phyloP scores from a whole-genome alignment of 2,113 vertebrate genomes.

The Cranoglanis bouderius region DNA sequence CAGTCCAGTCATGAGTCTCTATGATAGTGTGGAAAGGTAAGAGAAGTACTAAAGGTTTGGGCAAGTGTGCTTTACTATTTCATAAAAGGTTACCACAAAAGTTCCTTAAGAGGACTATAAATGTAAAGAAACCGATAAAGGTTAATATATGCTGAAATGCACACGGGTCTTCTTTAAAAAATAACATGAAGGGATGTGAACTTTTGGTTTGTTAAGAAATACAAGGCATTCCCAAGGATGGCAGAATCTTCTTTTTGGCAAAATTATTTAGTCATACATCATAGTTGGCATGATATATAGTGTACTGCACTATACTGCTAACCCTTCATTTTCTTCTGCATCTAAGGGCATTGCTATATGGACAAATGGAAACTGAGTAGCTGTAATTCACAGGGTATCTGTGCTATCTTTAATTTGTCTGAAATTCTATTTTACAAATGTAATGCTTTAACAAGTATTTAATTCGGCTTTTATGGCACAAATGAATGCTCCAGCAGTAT shows the following conservation, averaged over 20 bases:
- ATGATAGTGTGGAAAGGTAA: conserved; percentile 80
- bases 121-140: not conserved
- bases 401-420: not conserved
- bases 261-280: not conserved
- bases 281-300: not conserved
- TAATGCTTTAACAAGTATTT: not conserved
- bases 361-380: not conserved
- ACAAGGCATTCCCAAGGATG: not conserved
- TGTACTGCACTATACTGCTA: not conserved
- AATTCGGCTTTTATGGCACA: not conserved
- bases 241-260: not conserved
- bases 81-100: not conserved
- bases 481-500: not conserved
- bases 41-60: not conserved
- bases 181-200: not conserved
- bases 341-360: not conserved
- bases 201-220: not conserved
- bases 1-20: conserved; percentile 74
- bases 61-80: not conserved
- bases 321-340: not conserved
- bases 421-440: not conserved
- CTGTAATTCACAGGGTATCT: not conserved
- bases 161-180: not conserved
- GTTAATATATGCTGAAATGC: not conserved
- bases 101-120: not conserved